Evolutionary conservation across 30 jellyfish, hydroid and myxozoan species (phyloP), one percentile per base, ranked within the genome.

Genomic region (Hydractinia symbiolongicarpus): DNA sequence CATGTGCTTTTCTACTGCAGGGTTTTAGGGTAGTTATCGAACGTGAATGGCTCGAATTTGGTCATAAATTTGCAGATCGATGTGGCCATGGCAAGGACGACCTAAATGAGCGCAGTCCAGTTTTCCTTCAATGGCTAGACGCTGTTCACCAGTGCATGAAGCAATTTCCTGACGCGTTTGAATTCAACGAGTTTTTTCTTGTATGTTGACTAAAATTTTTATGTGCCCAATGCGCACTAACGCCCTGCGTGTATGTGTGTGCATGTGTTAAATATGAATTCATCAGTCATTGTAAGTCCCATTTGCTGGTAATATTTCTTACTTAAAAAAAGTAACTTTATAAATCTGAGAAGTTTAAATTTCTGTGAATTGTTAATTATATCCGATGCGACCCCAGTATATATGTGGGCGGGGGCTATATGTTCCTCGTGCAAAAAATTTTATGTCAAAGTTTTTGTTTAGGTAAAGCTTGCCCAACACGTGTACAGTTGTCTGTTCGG

Each of bases 31-130:
- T 84, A 13, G 94, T 91, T 17, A 72, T 91, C n/a, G 95, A 87
- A 77, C 95, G 98, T 17, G 98, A 91, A 67, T 91, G 98, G 98
- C 74, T 91, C 52, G 96, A 83, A 53, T 91, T 91, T 77, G 98
- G 98, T 4, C 98, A 91, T 78, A 91, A 91, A 76, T 91, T 91
- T 66, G 89, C 95, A 56, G 98, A 91, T 50, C 96, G 98, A 0
- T 91, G 96, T 55, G 96, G 96, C 14, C 94, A 83, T 77, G 77
- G 88, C 55, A 55, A 86, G 7, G 95, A 86, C 20, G 96, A 91
- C 81, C 83, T 54, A 11, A 91, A 86, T 55, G 98, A 91, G 62
- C 73, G 91, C 54, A 82, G 98, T 74, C 98, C 98, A 20, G 98
- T 91, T 9, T 91, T 91, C 77, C 72, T 91, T 19, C 96, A 86